A percentile compares a stretch with the other conserved stretches of the same genome.
Conservation (phyloP, 2,797 vertebrate genomes). For the Sebastes steindachneri region DNA sequence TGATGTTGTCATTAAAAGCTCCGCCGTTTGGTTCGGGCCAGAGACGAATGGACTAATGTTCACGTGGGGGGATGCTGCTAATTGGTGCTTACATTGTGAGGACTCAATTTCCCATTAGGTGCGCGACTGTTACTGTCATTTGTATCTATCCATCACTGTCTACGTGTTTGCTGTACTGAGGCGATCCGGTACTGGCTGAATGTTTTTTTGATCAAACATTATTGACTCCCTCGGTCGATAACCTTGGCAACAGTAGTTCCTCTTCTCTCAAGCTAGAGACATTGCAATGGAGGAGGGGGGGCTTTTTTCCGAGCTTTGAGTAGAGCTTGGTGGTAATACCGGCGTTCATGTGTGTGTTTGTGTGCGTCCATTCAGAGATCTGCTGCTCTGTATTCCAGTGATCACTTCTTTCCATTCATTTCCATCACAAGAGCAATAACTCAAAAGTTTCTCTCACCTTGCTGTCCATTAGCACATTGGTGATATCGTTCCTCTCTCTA, state of each 20-base stretch:
- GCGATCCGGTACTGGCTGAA: conserved; percentile 70
- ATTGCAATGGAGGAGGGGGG: conserved; percentile 31
- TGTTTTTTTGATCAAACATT: conserved; percentile 85
- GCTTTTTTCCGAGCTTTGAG: conserved; percentile 51
- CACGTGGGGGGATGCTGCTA: conserved; percentile 51
- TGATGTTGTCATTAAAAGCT: conserved; percentile 66
- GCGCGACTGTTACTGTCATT: conserved; percentile 51
- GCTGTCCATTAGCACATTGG: conserved; percentile 23
- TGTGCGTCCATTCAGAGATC: conserved; percentile 47
- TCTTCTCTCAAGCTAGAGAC: conserved; percentile 65
- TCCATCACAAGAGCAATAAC: conserved; percentile 51
- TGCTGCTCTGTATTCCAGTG: conserved; percentile 53
- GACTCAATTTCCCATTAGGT: conserved; percentile 63
- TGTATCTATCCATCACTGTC: conserved; percentile 62
- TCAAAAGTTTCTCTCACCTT: conserved; percentile 38
- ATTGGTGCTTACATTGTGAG: conserved; percentile 66
- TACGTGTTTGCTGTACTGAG: conserved; percentile 48
- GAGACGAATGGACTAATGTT: conserved; percentile 56
- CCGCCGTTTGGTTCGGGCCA: conserved; percentile 27
- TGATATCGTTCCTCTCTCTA: background rate
- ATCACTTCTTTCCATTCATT: conserved; percentile 47
- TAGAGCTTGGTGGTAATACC: conserved; percentile 42
- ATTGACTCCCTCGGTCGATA: conserved; percentile 83
- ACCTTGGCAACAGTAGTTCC: conserved; percentile 82
- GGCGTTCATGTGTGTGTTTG: conserved; percentile 9